A percentile compares a stretch with the other conserved stretches of the same genome.
Conservation (phyloP, 1,140 invertebrate species). For the Limonius californicus region DNA sequence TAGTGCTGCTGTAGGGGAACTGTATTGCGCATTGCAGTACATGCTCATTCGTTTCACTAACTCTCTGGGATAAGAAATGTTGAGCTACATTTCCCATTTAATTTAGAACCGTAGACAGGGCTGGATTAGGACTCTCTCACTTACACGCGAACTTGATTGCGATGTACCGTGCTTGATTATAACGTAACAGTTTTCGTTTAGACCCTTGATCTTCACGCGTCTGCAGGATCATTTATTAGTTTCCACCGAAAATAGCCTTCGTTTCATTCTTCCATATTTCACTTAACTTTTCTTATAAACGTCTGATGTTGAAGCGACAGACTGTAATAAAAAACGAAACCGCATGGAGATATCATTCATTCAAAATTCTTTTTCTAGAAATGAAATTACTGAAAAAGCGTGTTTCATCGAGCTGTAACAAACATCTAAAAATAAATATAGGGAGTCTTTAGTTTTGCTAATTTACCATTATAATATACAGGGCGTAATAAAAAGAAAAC, state of each 20-base stretch:
- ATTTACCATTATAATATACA: too few relatives aligned
- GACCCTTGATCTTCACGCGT: background rate
- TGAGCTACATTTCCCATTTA: constrained; percentile 11
- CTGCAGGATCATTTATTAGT: background rate
- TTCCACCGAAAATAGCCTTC: background rate
- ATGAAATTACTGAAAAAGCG: too few relatives aligned
- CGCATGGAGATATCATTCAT: too few relatives aligned
- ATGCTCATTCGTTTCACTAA: constrained; percentile 14
- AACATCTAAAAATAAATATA: too few relatives aligned
- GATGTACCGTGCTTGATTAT: constrained; percentile 7
- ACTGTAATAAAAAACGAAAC: too few relatives aligned
- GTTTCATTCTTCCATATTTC: too few relatives aligned
- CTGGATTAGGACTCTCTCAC: constrained; percentile 12
- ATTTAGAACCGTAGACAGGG: constrained; percentile 12
- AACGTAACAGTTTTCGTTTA: background rate
- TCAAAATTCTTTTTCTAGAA: too few relatives aligned
- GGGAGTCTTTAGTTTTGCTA: too few relatives aligned
- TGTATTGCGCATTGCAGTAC: constrained; percentile 11
- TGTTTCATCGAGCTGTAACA: too few relatives aligned
- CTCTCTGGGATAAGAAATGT: constrained; percentile 7
- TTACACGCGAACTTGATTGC: constrained; percentile 11
- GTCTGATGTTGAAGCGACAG: too few relatives aligned
- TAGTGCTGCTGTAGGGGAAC: background rate
- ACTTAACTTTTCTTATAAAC: too few relatives aligned
- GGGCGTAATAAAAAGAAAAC: too few relatives aligned